Evolutionary conservation across 2,797 vertebrate species (phyloP), one percentile per base, ranked within the genome.

Genomic region (Luscinia megarhynchos): DNA sequence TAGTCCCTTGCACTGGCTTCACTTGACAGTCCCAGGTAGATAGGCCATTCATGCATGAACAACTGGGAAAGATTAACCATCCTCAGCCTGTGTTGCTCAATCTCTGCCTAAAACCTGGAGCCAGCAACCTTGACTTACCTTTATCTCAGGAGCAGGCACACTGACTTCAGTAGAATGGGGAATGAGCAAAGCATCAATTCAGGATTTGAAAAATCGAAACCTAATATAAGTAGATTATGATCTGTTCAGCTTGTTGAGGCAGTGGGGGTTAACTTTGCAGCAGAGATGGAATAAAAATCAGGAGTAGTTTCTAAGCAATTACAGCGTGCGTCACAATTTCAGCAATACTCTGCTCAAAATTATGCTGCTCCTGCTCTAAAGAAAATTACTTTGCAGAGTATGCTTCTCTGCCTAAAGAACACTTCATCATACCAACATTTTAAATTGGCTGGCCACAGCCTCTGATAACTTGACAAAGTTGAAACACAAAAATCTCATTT

Each of bases 341-440:
- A 73, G 66, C 80, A 76, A 32, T 53, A 27, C 45, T 63, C 21
- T 38, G 10, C 63, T 94, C 84, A 50, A 92, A 93, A 92, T 89
- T 62, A 57, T 9, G 8, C 87, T 73, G 43, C 51, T 78, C 53
- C 76, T 57, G 59, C 78, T 78, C 34, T 75, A 55, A 82, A 67
- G 59, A 90, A 91, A 92, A 93, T 89, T 46, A 43, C 59, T 93
- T 90, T 94, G 84, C 72, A 77, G 81, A 45, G 68, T n/a, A 38
- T 77, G 64, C 76, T 87, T 77, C 70, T 88, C 66, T 93, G 87
- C 69, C 72, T 27, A 66, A 61, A 81, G 73, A 87, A 41, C 45
- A 57, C 30, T 89, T 95, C 14, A 55, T 84, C 83, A 59, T 22
- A 68, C 21, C 46, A 76, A 41, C 63, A 11, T 66, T 70, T 92